These are phyloP conservation scores for Dasypogon diadema DNA, from an alignment of 2,888 invertebrate genomes.

Conservation along the genomic window DNA sequence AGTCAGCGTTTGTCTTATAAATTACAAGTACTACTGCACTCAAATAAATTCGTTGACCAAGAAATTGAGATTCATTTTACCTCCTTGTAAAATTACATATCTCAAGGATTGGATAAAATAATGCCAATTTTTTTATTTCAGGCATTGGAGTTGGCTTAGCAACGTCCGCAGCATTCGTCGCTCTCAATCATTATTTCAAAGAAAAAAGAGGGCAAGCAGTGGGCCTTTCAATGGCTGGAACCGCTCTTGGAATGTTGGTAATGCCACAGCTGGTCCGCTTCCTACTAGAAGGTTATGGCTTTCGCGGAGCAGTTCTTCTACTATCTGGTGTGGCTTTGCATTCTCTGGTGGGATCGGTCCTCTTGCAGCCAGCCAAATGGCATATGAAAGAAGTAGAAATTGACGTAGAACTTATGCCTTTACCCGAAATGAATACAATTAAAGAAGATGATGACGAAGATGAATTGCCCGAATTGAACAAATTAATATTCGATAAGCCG, in stretches of 20 bases:
- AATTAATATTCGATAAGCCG: conserved; percentile 65
- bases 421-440: conserved; percentile 76
- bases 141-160: conserved; percentile 83
- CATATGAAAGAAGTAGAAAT: conserved; percentile 72
- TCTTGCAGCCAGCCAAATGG: conserved; percentile 80
- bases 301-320: conserved; percentile 77
- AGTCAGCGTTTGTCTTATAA: too few species aligned
- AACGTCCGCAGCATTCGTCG: conserved; percentile 82
- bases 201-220: conserved; percentile 84
- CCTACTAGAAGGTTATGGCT: conserved; percentile 74
- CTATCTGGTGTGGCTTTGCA: conserved; percentile 78
- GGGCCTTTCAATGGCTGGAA: conserved; percentile 83
- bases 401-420: conserved; percentile 66
- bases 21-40: too few species aligned
- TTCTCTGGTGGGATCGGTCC: conserved; percentile 75
- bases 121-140: conserved; percentile 62
- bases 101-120: too few species aligned
- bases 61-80: too few species aligned
- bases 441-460: conserved; percentile 76
- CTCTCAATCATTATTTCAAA: conserved; percentile 81
- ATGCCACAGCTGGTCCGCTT: conserved; percentile 81
- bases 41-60: too few species aligned
- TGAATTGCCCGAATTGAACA: conserved; percentile 67
- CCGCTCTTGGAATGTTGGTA: conserved; percentile 82
- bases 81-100: too few species aligned